phyloP scores from a whole-genome alignment of 2,113 vertebrate genomes.

The Leiothrix lutea region DNA sequence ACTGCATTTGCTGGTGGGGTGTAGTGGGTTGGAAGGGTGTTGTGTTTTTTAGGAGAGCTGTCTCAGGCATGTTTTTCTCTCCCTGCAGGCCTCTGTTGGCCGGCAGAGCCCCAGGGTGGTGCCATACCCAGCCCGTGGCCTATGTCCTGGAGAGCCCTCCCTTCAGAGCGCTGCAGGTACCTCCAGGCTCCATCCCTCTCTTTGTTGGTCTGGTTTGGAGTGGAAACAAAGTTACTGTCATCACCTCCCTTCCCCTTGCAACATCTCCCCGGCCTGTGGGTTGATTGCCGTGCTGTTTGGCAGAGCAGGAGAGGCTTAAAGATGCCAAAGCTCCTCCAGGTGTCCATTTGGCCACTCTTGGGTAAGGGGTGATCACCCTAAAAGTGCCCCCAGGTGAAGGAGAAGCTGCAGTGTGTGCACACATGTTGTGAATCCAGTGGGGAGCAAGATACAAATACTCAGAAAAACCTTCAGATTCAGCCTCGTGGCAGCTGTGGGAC shows the following conservation, averaged over 20 bases:
- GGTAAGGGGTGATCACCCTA: neutral
- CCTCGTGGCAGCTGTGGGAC: neutral
- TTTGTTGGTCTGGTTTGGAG: neutral
- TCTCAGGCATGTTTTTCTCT: neutral
- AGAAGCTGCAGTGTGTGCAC: neutral
- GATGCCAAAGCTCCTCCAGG: neutral
- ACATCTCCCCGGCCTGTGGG: fast-evolving
- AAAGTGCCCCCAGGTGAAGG: neutral
- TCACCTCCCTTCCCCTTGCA: neutral
- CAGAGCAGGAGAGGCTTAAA: neutral
- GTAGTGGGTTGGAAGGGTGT: neutral
- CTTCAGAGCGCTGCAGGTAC: slow-evolving; percentile 75
- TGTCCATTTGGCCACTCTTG: neutral
- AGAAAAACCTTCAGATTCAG: neutral
- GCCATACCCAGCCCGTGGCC: slow-evolving; percentile 54
- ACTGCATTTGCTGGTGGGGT: neutral
- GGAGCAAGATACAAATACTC: neutral
- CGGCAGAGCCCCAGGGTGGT: slow-evolving; percentile 71
- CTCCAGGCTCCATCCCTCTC: neutral
- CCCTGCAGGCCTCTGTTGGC: slow-evolving; percentile 70
- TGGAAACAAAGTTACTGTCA: neutral
- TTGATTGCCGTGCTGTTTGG: neutral
- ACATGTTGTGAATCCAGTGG: neutral
- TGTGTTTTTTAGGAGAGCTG: neutral
- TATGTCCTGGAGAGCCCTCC: slow-evolving; percentile 67